Conservation (phyloP, 2,888 invertebrate genomes). For the Synanthedon tipuliformis region DNA sequence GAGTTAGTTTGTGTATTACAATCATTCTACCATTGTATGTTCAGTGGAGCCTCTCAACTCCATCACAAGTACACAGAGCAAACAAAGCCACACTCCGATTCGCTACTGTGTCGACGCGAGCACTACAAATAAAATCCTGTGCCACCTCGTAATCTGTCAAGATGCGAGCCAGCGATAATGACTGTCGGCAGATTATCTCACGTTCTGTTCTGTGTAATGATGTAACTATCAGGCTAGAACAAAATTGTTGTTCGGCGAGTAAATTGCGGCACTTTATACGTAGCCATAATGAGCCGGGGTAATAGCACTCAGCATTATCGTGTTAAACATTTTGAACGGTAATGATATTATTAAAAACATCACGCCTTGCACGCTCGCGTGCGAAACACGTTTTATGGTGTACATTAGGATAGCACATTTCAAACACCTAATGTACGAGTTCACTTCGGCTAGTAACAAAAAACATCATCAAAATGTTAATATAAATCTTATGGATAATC, state of each 20-base stretch:
- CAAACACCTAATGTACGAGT: neutral
- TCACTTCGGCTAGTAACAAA: neutral
- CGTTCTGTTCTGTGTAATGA: conserved; percentile 24
- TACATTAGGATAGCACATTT: neutral
- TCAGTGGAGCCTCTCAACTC: neutral
- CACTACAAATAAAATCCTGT: conserved; percentile 9
- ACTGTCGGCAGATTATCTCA: conserved; percentile 25
- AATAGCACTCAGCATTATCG: conserved; percentile 27
- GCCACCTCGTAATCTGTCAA: conserved; percentile 21
- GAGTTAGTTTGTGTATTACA: neutral
- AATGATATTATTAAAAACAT: conserved; percentile 14
- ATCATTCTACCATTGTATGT: neutral
- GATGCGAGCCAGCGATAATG: conserved; percentile 17
- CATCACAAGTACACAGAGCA: neutral
- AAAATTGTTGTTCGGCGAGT: conserved; percentile 24
- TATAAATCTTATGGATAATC: no score
- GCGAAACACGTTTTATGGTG: neutral
- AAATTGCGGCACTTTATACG: conserved; percentile 35
- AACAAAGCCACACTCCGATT: neutral
- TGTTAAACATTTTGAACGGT: conserved; percentile 22
- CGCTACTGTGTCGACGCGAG: conserved; percentile 8
- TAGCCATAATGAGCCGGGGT: conserved; percentile 24
- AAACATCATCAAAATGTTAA: no score
- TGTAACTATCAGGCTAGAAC: conserved; percentile 31
- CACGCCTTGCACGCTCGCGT: conserved; percentile 4